Evolutionary conservation across 30 jellyfish, hydroid and myxozoan genomes (phyloP).

Genomic region (Aurelia sp.): DNA sequence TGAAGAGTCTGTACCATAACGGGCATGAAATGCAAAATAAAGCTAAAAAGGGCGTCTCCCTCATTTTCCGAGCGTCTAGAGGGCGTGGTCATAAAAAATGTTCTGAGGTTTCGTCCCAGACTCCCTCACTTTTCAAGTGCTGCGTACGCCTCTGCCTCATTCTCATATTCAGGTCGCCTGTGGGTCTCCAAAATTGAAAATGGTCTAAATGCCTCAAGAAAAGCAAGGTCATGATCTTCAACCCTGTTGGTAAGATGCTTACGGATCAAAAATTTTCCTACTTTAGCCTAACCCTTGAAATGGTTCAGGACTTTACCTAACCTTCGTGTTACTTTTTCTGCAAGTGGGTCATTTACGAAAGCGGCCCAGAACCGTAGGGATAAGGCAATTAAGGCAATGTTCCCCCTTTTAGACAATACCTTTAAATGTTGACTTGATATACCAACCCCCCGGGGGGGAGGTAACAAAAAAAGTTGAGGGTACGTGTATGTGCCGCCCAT

Average conservation of each 20-base stretch:
- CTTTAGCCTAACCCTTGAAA: neutral
- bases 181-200: constrained; percentile 10
- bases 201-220: neutral
- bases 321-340: constrained; percentile 6
- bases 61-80: too few species aligned
- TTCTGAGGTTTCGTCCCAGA: too few species aligned
- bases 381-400: constrained; percentile 11
- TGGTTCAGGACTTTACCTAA: constrained; percentile 24
- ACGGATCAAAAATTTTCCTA: constrained; percentile 8
- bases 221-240: constrained; percentile 8
- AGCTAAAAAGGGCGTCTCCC: too few species aligned
- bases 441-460: too few species aligned
- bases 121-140: too few species aligned
- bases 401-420: constrained; percentile 13
- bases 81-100: too few species aligned
- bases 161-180: neutral
- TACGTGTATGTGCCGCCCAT: too few species aligned
- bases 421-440: neutral
- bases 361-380: constrained; percentile 7
- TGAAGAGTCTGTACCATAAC: too few species aligned
- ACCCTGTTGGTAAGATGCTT: constrained; percentile 4
- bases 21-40: too few species aligned
- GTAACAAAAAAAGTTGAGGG: too few species aligned
- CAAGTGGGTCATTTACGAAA: constrained; percentile 7
- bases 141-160: too few species aligned